Evolutionary conservation across 1,140 invertebrate species (phyloP).

Genomic region (Monochamus saltuarius): DNA sequence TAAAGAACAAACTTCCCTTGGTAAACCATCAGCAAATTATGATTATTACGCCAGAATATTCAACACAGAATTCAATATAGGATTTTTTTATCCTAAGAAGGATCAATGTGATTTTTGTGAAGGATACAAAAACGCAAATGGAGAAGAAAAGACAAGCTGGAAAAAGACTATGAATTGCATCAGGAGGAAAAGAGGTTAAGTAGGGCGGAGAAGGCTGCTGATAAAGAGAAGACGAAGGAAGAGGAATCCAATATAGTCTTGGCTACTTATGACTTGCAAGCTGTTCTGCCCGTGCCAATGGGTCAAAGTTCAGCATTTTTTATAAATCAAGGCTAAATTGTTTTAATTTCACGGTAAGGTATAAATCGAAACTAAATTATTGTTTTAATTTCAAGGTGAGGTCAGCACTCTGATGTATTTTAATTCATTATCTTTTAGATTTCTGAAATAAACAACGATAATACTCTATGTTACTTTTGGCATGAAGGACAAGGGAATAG

Average conservation of each 20-base stretch:
- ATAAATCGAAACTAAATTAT: no score
- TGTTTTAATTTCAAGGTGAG: no score
- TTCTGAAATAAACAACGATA: no score
- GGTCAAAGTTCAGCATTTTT: conserved; percentile 36
- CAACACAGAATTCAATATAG: conserved; percentile 46
- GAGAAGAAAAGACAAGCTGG: not conserved
- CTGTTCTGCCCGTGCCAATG: conserved; percentile 34
- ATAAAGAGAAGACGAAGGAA: no score
- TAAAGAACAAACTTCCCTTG: conserved; percentile 29
- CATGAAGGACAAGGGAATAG: no score
- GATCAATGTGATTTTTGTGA: conserved; percentile 29
- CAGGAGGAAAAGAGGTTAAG: conserved; percentile 1
- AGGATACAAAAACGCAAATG: not conserved
- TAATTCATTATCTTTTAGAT: no score
- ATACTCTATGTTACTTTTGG: no score
- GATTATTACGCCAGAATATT: conserved; percentile 44
- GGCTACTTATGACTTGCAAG: conserved; percentile 42
- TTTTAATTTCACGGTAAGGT: conserved; percentile 14
- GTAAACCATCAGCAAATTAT: conserved; percentile 34
- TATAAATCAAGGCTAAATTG: conserved; percentile 49
- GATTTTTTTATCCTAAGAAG: conserved; percentile 37
- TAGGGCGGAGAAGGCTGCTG: no score
- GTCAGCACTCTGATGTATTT: no score
- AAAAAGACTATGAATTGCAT: not conserved
- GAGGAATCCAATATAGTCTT: conserved; percentile 15